Evolutionary conservation across 2,797 vertebrate genomes (phyloP).

Genomic region (Molossus alvarezi): DNA sequence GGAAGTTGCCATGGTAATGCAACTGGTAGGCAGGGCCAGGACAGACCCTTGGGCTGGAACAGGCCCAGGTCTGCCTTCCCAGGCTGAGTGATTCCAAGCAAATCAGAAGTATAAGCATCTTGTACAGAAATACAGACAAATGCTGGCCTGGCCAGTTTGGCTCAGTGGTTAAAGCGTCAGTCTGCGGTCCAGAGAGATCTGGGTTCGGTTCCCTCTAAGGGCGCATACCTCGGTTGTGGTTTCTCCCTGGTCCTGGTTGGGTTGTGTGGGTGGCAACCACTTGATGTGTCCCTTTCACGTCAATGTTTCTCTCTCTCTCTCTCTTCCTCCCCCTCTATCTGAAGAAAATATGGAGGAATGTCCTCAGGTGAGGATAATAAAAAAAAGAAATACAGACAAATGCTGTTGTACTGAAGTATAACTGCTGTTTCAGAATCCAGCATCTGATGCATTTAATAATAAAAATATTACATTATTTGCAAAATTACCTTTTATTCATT

Average conservation of each 20-base stretch:
- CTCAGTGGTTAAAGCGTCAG: too few species aligned
- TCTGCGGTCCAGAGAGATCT: too few species aligned
- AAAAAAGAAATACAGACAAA: conserved; percentile 16
- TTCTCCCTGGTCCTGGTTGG: too few species aligned
- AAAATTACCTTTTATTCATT: conserved; percentile 36
- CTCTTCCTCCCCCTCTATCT: too few species aligned
- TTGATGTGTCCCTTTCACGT: too few species aligned
- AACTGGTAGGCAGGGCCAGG: not conserved
- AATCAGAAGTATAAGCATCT: conserved; percentile 1
- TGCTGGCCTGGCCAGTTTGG: too few species aligned
- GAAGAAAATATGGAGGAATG: too few species aligned
- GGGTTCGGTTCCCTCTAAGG: too few species aligned
- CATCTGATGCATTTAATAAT: not conserved
- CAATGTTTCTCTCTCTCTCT: too few species aligned
- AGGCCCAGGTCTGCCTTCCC: not conserved
- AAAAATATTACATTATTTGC: not conserved
- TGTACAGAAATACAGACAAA: conserved; percentile 16
- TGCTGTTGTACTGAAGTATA: not conserved
- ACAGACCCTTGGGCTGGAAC: not conserved
- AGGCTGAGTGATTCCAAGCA: not conserved
- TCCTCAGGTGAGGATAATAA: too few species aligned
- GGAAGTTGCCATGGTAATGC: not conserved
- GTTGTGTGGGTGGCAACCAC: too few species aligned
- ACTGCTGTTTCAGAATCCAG: not conserved
- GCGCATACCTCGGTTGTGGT: too few species aligned